phyloP scores from a whole-genome alignment of 1,140 invertebrate species.

The Ooceraea biroi region DNA sequence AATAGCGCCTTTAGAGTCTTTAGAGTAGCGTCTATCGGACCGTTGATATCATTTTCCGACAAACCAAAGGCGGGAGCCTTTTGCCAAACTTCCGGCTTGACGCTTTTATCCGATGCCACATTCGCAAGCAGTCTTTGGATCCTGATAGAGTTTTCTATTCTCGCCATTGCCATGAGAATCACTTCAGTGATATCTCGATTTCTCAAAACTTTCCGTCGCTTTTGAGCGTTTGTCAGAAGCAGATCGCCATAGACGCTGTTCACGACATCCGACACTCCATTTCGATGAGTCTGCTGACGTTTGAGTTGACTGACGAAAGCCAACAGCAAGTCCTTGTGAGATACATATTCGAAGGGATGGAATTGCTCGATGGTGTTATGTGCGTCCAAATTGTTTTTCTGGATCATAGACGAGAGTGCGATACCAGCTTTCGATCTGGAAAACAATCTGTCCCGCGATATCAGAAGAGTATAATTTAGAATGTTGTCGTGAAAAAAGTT shows the following conservation, averaged over 20 bases:
- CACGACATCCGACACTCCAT: conserved; percentile 1
- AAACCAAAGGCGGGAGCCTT: conserved; percentile 25
- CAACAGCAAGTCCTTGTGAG: conserved; percentile 26
- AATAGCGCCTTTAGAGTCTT: conserved; percentile 37
- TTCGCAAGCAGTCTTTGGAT: conserved; percentile 43
- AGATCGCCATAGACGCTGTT: conserved; percentile 37
- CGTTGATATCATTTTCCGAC: not conserved
- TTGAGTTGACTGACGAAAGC: conserved; percentile 48
- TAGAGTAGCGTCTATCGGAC: conserved; percentile 19
- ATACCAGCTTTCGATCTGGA: conserved; percentile 5
- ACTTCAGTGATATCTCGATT: conserved; percentile 21
- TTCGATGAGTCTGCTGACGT: conserved; percentile 20
- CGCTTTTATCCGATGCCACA: conserved; percentile 7
- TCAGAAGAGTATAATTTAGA: conserved; percentile 47
- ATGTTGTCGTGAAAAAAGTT: conserved; percentile 37
- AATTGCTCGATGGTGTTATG: conserved; percentile 8
- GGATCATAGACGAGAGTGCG: conserved; percentile 24
- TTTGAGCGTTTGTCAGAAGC: not conserved
- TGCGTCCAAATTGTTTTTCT: conserved; percentile 18
- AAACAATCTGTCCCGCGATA: conserved; percentile 6
- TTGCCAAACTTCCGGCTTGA: conserved; percentile 12
- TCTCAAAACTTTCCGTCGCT: conserved; percentile 18
- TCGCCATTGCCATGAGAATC: conserved; percentile 16
- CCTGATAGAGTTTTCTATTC: conserved; percentile 9
- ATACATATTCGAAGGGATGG: conserved; percentile 21